These are phyloP conservation scores for Sisor rabdophorus DNA, from an alignment of 2,113 vertebrate species.

Conservation along the genomic window DNA sequence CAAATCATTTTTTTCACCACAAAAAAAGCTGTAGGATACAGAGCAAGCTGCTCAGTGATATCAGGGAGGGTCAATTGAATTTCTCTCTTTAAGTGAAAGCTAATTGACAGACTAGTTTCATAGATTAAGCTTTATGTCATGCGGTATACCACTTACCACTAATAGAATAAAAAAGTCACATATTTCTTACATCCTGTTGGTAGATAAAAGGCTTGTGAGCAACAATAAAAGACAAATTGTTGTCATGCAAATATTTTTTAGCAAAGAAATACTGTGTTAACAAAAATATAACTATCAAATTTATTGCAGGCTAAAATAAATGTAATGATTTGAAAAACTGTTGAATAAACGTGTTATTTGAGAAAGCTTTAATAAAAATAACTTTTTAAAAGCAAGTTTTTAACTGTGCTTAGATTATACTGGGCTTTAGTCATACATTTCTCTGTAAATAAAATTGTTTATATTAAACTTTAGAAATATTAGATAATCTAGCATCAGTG, in stretches of 20 bases:
- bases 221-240: background rate
- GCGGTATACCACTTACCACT: conserved; percentile 4
- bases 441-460: background rate
- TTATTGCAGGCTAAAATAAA: too few relatives aligned
- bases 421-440: background rate
- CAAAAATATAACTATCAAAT: background rate
- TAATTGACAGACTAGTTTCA: conserved; percentile 47
- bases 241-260: background rate
- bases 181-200: background rate
- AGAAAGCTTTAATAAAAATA: background rate
- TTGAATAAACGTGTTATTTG: background rate
- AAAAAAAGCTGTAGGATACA: background rate
- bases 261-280: background rate
- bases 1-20: conserved; percentile 23
- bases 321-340: too few relatives aligned
- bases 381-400: background rate
- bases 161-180: background rate
- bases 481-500: background rate
- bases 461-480: background rate
- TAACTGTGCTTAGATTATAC: background rate
- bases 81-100: conserved; percentile 48
- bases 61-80: conserved; percentile 45
- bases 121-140: conserved; percentile 26
- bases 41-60: conserved; percentile 28
- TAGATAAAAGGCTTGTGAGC: background rate